phyloP scores from a whole-genome alignment of 2,888 invertebrate species.

The Rhogogaster chlorosoma region DNA sequence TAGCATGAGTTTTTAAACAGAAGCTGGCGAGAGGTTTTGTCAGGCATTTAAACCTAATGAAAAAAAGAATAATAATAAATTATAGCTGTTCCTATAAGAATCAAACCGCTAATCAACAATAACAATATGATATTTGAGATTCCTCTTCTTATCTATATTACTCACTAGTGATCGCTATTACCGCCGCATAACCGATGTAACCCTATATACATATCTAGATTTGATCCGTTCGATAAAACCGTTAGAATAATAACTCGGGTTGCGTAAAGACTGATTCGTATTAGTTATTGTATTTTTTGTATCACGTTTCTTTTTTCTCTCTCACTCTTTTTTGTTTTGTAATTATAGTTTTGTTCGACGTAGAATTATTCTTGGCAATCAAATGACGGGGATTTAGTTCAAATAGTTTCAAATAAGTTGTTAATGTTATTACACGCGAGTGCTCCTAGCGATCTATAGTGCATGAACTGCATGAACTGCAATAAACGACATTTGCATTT shows the following conservation, averaged over 20 bases:
- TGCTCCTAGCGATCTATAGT: background rate
- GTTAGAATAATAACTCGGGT: background rate
- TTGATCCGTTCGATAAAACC: background rate
- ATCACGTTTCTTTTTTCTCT: no score
- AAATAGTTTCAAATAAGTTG: no score
- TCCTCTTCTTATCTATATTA: constrained; percentile 12
- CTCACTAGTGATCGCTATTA: background rate
- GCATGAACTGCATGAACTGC: constrained; percentile 14
- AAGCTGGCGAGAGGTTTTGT: constrained; percentile 15
- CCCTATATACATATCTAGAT: background rate
- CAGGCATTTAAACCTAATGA: constrained; percentile 8
- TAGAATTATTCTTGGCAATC: background rate
- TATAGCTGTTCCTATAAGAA: background rate
- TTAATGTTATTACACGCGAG: no score
- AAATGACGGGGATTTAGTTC: background rate
- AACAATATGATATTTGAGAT: background rate
- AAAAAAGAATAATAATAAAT: background rate
- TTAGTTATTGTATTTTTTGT: background rate
- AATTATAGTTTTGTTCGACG: background rate
- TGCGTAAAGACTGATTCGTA: background rate
- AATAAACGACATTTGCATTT: constrained; percentile 66
- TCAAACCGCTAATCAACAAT: background rate
- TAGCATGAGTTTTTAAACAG: constrained; percentile 43
- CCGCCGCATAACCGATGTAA: background rate
- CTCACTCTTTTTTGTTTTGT: background rate